Evolutionary conservation across 2,113 vertebrate species (phyloP).

Genomic region (Pedetes capensis): DNA sequence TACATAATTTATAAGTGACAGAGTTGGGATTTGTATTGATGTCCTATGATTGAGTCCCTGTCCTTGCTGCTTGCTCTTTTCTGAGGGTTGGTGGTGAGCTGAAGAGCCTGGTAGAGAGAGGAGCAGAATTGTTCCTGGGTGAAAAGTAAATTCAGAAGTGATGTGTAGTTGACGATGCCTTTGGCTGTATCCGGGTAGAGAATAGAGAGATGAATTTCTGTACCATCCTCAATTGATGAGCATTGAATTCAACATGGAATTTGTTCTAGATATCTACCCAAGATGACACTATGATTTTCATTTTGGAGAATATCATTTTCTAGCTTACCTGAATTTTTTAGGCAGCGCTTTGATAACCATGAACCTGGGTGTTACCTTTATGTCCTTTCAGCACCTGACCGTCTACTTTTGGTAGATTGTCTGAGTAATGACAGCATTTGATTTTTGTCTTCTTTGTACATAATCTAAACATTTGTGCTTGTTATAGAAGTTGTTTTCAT

Average conservation of each 20-base stretch:
- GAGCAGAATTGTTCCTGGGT: background rate
- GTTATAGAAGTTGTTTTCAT: conserved; percentile 31
- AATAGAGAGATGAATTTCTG: background rate
- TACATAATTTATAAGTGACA: background rate
- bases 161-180: background rate
- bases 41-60: background rate
- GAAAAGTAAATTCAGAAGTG: background rate
- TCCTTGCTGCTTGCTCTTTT: background rate
- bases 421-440: background rate
- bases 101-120: background rate
- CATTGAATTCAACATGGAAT: background rate
- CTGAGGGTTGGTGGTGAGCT: background rate
- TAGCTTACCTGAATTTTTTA: background rate
- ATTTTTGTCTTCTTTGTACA: background rate
- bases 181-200: background rate
- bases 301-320: conserved; percentile 34
- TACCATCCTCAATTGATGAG: background rate
- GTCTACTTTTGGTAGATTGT: conserved; percentile 1
- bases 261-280: background rate
- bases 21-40: conserved; percentile 10
- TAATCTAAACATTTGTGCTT: conserved; percentile 55
- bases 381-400: background rate
- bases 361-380: background rate
- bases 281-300: background rate
- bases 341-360: background rate